phyloP scores from a whole-genome alignment of 2,888 invertebrate species.

The Sesamia inferens region DNA sequence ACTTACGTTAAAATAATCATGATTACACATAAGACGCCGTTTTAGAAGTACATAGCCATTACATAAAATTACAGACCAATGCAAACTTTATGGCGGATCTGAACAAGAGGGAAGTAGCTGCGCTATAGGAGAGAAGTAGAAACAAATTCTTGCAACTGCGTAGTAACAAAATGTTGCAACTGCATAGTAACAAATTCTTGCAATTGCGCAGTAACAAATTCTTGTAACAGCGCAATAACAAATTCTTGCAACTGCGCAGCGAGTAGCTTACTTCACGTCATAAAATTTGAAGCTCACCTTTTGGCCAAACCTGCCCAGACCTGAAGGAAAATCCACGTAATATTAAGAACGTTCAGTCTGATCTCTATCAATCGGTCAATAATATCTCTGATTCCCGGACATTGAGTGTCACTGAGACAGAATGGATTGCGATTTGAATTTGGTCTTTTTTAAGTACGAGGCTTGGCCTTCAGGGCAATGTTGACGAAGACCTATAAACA shows the following conservation, averaged over 20 bases:
- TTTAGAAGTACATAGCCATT: constrained; percentile 42
- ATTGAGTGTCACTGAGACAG: no score
- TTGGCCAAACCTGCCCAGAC: background rate
- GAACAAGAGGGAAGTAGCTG: background rate
- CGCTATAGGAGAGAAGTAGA: no score
- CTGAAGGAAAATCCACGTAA: no score
- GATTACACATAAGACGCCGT: constrained; percentile 42
- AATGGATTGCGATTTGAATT: no score
- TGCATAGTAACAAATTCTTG: background rate
- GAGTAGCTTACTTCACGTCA: background rate
- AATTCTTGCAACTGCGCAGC: background rate
- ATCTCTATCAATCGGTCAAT: no score
- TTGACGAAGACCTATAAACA: constrained; percentile 6
- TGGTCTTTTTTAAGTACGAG: no score
- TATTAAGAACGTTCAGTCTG: no score
- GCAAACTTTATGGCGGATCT: background rate
- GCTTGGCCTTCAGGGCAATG: constrained; percentile 1
- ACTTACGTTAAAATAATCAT: constrained; percentile 44
- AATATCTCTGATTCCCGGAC: no score
- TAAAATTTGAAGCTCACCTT: background rate
- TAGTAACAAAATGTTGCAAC: no score
- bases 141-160: background rate
- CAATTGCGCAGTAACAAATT: no score
- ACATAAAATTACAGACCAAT: background rate
- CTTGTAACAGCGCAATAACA: background rate